Percentiles rank a stretch among this genome's conserved stretches.
phyloP scores from a whole-genome alignment of 2,888 invertebrate genomes.

The Pinctada fucata region DNA sequence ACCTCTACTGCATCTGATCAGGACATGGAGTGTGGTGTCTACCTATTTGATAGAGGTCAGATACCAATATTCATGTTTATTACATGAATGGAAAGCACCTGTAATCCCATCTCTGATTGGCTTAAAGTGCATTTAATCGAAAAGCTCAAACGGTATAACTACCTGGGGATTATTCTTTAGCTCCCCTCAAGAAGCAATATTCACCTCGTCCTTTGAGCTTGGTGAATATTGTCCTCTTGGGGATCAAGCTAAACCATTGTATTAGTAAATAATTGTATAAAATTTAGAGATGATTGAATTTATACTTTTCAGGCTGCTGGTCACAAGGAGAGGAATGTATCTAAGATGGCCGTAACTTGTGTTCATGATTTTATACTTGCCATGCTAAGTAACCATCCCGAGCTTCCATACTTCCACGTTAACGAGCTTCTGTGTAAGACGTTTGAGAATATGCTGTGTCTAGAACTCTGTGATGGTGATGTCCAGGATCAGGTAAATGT shows the following conservation, averaged over 20 bases:
- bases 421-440: conserved; percentile 96
- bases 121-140: too few species aligned
- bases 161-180: too few species aligned
- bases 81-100: too few species aligned
- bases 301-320: conserved; percentile 86
- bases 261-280: too few species aligned
- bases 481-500: conserved; percentile 85
- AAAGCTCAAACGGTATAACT: too few species aligned
- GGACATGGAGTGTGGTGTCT: conserved; percentile 93
- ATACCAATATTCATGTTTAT: too few species aligned
- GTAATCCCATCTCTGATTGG: too few species aligned
- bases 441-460: conserved; percentile 94
- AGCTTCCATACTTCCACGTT: conserved; percentile 95
- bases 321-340: conserved; percentile 91
- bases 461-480: conserved; percentile 94
- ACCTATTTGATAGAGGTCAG: conserved; percentile 94
- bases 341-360: conserved; percentile 91
- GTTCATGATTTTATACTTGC: conserved; percentile 95
- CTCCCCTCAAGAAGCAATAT: too few species aligned
- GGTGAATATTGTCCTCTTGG: too few species aligned
- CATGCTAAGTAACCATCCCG: conserved; percentile 89
- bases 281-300: too few species aligned
- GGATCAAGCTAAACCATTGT: too few species aligned
- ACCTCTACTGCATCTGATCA: conserved; percentile 93
- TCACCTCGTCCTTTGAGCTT: too few species aligned